Percentiles rank a stretch among this genome's conserved stretches.
Conservation (phyloP, 92 coral and sea anemone species). For the Blastomussa wellsi region DNA sequence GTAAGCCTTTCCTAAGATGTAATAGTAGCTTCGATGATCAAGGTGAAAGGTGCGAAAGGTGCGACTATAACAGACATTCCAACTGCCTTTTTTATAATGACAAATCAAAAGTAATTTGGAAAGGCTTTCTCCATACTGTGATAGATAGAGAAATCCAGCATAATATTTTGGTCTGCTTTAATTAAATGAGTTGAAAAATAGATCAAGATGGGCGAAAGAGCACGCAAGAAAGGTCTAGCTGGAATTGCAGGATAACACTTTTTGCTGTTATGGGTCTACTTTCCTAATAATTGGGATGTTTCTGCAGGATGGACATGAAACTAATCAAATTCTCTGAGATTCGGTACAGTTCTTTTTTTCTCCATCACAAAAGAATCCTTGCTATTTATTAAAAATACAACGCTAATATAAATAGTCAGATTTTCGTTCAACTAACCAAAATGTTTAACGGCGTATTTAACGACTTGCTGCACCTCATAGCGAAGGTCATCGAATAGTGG, state of each 20-base stretch:
- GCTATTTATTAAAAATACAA: neutral
- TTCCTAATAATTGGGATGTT: too few species aligned
- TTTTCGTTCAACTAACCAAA: constrained; percentile 17
- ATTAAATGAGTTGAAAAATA: too few species aligned
- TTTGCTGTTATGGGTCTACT: too few species aligned
- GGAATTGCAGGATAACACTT: too few species aligned
- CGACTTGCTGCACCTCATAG: constrained; percentile 45
- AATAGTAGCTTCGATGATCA: neutral
- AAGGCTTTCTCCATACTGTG: neutral
- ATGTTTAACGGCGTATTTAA: constrained; percentile 36
- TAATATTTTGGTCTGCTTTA: neutral
- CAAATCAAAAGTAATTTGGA: neutral
- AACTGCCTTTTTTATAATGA: too few species aligned
- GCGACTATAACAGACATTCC: too few species aligned
- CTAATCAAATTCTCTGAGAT: too few species aligned
- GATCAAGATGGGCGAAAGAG: too few species aligned
- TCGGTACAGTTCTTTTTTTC: too few species aligned
- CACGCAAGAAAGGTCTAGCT: too few species aligned
- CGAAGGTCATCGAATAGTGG: constrained; percentile 42
- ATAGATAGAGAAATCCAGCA: neutral
- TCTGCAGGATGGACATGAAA: too few species aligned
- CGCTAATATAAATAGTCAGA: neutral
- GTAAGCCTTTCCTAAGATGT: neutral
- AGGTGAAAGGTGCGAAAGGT: neutral
- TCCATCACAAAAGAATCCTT: too few species aligned